Percentiles rank a stretch among this genome's conserved stretches.
Conservation (phyloP, 2,113 vertebrate genomes). For the Megaleporinus macrocephalus region DNA sequence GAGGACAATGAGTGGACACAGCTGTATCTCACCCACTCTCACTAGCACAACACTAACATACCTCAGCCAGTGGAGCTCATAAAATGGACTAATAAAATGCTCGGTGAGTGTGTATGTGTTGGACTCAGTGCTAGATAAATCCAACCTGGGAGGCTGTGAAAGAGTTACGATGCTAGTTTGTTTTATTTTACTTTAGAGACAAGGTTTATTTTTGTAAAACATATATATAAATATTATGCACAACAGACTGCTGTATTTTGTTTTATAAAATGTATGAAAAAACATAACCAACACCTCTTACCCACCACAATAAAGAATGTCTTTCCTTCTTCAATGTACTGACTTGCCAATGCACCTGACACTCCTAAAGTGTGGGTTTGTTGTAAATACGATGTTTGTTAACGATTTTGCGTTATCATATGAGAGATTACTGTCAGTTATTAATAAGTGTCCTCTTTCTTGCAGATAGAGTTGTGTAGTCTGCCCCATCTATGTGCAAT, state of each 20-base stretch:
- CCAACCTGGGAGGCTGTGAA: not conserved
- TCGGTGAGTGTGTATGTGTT: not conserved
- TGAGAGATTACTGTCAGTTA: not conserved
- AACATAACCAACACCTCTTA: not conserved
- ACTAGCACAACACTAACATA: no score
- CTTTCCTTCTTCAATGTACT: constrained; percentile 15
- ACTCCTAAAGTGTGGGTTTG: constrained; percentile 7
- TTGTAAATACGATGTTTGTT: constrained; percentile 40
- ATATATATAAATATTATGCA: constrained; percentile 28
- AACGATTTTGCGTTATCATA: not conserved
- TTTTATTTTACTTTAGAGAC: constrained; percentile 14
- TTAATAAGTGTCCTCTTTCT: constrained; percentile 33
- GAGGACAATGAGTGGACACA: no score
- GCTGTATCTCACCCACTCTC: no score
- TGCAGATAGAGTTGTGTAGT: constrained; percentile 24
- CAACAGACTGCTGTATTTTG: constrained; percentile 15
- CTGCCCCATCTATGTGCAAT: constrained; percentile 26
- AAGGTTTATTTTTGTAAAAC: constrained; percentile 51
- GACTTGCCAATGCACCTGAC: constrained; percentile 16
- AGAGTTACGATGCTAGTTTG: not conserved
- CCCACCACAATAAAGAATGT: constrained; percentile 9
- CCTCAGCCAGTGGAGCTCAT: no score
- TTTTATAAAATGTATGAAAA: constrained; percentile 26
- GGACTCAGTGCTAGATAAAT: not conserved
- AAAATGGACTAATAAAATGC: no score